Evolutionary conservation across 2,888 invertebrate species (phyloP).

Genomic region (Globia sparganii): DNA sequence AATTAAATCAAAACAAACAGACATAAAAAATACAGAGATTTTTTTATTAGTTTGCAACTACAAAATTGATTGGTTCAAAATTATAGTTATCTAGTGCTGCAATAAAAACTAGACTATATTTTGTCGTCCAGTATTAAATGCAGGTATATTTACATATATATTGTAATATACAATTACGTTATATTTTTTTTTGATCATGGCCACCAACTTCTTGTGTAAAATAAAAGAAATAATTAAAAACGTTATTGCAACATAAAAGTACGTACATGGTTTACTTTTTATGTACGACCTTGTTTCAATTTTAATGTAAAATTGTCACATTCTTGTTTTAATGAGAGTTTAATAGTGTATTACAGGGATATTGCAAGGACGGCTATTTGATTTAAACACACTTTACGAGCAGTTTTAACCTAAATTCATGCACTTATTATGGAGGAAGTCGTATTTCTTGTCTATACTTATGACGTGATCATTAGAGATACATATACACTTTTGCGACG

Average conservation of each 20-base stretch:
- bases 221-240: slow-evolving; percentile 70
- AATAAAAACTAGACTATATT: slow-evolving; percentile 48
- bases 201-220: slow-evolving; percentile 60
- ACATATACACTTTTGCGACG: neutral
- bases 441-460: slow-evolving; percentile 32
- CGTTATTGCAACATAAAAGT: slow-evolving; percentile 66
- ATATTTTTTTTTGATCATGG: slow-evolving; percentile 57
- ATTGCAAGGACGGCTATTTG: slow-evolving; percentile 49
- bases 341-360: slow-evolving; percentile 48
- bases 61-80: slow-evolving; percentile 49
- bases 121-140: slow-evolving; percentile 50
- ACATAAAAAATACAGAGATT: slow-evolving; percentile 4
- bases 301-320: slow-evolving; percentile 64
- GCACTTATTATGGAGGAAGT: slow-evolving; percentile 28
- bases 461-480: neutral
- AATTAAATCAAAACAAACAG: slow-evolving; percentile 23
- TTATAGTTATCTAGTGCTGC: slow-evolving; percentile 28
- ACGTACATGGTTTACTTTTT: slow-evolving; percentile 60
- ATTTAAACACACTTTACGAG: slow-evolving; percentile 30
- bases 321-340: slow-evolving; percentile 58
- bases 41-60: slow-evolving; percentile 18
- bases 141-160: slow-evolving; percentile 25
- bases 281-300: slow-evolving; percentile 58
- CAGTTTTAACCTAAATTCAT: slow-evolving; percentile 37
- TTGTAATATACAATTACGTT: slow-evolving; percentile 58